A percentile compares a stretch with the other conserved stretches of the same genome.
Conservation (phyloP, 2,797 vertebrate genomes). For the Fistularia commersonii region DNA sequence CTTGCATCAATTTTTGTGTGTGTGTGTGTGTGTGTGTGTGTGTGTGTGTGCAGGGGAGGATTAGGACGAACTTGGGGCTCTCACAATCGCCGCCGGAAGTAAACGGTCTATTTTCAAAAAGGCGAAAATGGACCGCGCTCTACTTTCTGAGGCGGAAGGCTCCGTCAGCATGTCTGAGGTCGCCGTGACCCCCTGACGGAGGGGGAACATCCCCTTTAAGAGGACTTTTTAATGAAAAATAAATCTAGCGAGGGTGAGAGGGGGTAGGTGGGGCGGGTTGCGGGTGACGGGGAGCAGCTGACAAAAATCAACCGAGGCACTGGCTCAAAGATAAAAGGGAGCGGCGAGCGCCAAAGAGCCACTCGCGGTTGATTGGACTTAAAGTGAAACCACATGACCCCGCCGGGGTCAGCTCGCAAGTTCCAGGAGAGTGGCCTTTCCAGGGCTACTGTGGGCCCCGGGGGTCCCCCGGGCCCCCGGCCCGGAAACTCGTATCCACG, state of each 20-base stretch:
- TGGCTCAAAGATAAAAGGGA: slow-evolving; percentile 59
- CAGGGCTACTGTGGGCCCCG: too few species aligned
- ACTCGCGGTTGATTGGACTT: slow-evolving; percentile 66
- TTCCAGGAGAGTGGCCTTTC: too few species aligned
- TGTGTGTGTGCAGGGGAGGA: slow-evolving; percentile 26
- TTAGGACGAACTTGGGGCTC: slow-evolving; percentile 30
- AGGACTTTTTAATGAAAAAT: slow-evolving; percentile 62
- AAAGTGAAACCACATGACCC: slow-evolving; percentile 78
- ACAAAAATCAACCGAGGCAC: slow-evolving; percentile 60
- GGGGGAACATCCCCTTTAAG: slow-evolving; percentile 19
- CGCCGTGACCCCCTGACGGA: slow-evolving; percentile 26
- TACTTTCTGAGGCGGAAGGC: too few species aligned
- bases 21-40: slow-evolving; percentile 22
- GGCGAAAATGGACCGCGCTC: too few species aligned
- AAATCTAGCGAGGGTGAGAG: slow-evolving; percentile 55
- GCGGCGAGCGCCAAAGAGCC: slow-evolving; percentile 49
- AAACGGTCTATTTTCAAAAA: too few species aligned
- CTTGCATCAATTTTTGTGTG: slow-evolving; percentile 58
- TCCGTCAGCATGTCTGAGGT: slow-evolving; percentile 1
- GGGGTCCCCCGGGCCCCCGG: too few species aligned
- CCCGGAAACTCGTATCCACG: too few species aligned
- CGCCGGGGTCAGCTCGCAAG: too few species aligned
- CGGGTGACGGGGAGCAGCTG: slow-evolving; percentile 40
- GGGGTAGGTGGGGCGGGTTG: too few species aligned
- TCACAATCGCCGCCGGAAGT: too few species aligned